Evolutionary conservation across 2,888 invertebrate genomes (phyloP).

Genomic region (Stenoptilia bipunctidactyla): DNA sequence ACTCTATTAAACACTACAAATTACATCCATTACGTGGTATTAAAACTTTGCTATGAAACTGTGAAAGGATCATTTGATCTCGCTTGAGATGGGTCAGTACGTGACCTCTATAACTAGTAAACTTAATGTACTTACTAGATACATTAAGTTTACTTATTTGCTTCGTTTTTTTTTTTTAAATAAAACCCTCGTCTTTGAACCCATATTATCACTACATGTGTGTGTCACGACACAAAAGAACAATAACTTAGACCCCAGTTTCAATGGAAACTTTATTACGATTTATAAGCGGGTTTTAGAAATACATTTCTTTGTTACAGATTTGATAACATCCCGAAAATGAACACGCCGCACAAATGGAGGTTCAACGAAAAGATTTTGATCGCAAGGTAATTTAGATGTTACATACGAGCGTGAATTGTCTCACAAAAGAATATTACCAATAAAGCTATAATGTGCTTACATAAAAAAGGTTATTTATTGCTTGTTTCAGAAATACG

Average conservation of each 20-base stretch:
- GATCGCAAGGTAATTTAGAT: constrained; percentile 33
- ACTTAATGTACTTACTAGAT: too few species aligned
- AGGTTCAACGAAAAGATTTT: constrained; percentile 35
- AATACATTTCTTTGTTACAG: constrained; percentile 44
- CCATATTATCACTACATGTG: too few species aligned
- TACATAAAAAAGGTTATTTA: constrained; percentile 20
- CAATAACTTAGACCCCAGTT: too few species aligned
- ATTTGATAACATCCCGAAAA: constrained; percentile 32
- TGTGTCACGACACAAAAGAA: too few species aligned
- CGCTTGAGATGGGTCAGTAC: neutral
- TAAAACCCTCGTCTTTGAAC: too few species aligned
- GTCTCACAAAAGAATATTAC: constrained; percentile 11
- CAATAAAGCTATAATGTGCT: constrained; percentile 19
- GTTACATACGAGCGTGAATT: constrained; percentile 14
- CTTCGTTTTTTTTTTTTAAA: too few species aligned
- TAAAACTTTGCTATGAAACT: neutral
- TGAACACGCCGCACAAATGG: constrained; percentile 45
- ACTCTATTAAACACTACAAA: neutral
- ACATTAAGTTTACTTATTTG: too few species aligned
- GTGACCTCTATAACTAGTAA: too few species aligned
- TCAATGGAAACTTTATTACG: constrained; percentile 14
- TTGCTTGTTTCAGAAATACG: constrained; percentile 47
- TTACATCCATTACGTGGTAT: neutral
- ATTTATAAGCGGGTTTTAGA: constrained; percentile 20
- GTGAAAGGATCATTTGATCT: neutral